Evolutionary conservation across 92 coral and sea anemone genomes (phyloP), one percentile per base, ranked within the genome.

Genomic region (Blastomussa wellsi): DNA sequence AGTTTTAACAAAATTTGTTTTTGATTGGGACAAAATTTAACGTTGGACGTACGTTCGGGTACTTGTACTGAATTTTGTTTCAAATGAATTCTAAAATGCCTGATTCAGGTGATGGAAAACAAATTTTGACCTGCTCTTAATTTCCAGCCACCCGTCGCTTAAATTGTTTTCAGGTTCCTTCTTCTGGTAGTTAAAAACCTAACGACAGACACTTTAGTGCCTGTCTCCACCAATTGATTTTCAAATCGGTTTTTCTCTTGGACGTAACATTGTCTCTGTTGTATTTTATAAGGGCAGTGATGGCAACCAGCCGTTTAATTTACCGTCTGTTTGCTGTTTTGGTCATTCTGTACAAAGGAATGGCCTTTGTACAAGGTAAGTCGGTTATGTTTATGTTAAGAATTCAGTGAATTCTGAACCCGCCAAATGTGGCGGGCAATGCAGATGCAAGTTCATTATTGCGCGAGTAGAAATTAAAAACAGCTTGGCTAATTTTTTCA

Each of bases 351-450:
- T 17, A 72, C 26, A 38, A 17, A 19, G 71, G 68, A 37, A n/a
- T 55, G 20, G 70, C 86, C 38, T 82, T 35, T 57, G 86, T 53
- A n/a, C 70, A 82, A 64, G 86, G 86, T 82, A 82, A 13, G 86
- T 36, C 8, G 57, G 26, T 19, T 24, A 11, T 9, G 26, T 70
- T 35, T 33, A 62, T 29, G n/a, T n/a, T n/a, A n/a, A 7, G 44
- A 20, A 36, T 38, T 36, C 75, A 1, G 12, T 26, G 26, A 70
- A 36, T 33, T 15, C 26, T 37, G 29, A 36, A 33, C 26, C 1
- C 32, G 42, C 66, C 4, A 52, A 76, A 51, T 32, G 31, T 19
- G 7, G 44, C 38, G 75, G 44, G 26, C 22, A 17, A 70, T 20
- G 19, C 44, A 70, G 44, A 70, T 38, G 37, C 24, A 37, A 33